These are phyloP conservation scores for Ceratosolen fusciceps DNA, from an alignment of 1,140 invertebrate genomes.

Conservation along the genomic window DNA sequence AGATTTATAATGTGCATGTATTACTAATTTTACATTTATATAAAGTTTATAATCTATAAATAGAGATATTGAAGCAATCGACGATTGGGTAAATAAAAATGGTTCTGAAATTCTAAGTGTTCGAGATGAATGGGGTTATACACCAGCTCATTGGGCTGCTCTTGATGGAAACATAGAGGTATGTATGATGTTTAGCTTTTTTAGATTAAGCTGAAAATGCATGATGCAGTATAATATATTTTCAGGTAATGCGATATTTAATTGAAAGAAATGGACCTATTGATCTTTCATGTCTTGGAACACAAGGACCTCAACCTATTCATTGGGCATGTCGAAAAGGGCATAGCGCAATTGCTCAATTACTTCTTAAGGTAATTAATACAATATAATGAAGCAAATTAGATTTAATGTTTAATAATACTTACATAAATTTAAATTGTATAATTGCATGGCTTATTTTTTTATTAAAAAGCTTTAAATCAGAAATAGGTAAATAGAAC, in stretches of 20 bases:
- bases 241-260: conserved; percentile 82
- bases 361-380: conserved; percentile 78
- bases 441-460: too few relatives aligned
- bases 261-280: conserved; percentile 86
- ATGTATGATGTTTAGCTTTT: conserved; percentile 29
- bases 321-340: conserved; percentile 93
- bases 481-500: too few relatives aligned
- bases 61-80: conserved; percentile 82
- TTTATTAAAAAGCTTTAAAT: too few relatives aligned
- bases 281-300: conserved; percentile 88
- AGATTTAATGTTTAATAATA: too few relatives aligned
- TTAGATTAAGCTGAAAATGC: not conserved
- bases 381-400: not conserved
- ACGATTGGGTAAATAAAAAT: conserved; percentile 81
- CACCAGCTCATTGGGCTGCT: conserved; percentile 92
- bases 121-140: conserved; percentile 92
- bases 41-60: too few relatives aligned
- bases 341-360: conserved; percentile 88
- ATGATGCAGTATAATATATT: too few relatives aligned
- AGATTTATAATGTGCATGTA: too few relatives aligned
- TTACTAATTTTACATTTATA: too few relatives aligned
- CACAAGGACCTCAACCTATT: conserved; percentile 89
- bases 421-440: too few relatives aligned
- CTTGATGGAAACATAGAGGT: conserved; percentile 87
- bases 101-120: conserved; percentile 80